Evolutionary conservation across 2,113 vertebrate species (phyloP).

Genomic region (Rissa tridactyla): DNA sequence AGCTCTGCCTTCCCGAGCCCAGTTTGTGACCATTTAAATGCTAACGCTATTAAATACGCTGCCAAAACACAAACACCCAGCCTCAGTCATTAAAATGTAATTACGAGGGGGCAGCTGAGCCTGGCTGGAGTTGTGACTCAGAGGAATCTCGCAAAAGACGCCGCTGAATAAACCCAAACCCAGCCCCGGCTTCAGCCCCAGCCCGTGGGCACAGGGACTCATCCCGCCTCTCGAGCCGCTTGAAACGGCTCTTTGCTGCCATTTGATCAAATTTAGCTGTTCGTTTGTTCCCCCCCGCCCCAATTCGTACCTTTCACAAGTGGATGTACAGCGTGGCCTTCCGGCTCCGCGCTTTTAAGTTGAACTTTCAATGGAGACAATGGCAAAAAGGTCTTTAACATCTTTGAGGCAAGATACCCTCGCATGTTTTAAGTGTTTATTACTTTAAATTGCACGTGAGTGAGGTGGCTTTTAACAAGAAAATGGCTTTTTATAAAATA

Average conservation of each 20-base stretch:
- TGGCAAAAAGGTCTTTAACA: not conserved
- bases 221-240: not conserved
- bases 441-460: not conserved
- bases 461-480: not conserved
- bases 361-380: not conserved
- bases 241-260: not conserved
- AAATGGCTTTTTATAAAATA: not conserved
- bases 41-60: conserved; percentile 72
- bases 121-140: conserved; percentile 59
- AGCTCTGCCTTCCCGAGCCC: conserved; percentile 27
- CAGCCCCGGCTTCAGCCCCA: not conserved
- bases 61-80: conserved; percentile 78
- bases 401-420: not conserved
- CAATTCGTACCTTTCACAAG: accelerated
- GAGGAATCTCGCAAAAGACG: conserved; percentile 45
- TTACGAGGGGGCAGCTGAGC: conserved; percentile 82
- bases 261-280: not conserved
- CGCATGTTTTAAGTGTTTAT: not conserved
- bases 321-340: accelerated
- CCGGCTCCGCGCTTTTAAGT: accelerated
- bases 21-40: conserved; percentile 74
- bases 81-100: conserved; percentile 78
- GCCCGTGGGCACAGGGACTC: not conserved
- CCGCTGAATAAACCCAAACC: not conserved
- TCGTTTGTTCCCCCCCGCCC: too few relatives aligned